These are phyloP conservation scores for Acrobasis suavella DNA, from an alignment of 2,888 invertebrate species.

Conservation along the genomic window DNA sequence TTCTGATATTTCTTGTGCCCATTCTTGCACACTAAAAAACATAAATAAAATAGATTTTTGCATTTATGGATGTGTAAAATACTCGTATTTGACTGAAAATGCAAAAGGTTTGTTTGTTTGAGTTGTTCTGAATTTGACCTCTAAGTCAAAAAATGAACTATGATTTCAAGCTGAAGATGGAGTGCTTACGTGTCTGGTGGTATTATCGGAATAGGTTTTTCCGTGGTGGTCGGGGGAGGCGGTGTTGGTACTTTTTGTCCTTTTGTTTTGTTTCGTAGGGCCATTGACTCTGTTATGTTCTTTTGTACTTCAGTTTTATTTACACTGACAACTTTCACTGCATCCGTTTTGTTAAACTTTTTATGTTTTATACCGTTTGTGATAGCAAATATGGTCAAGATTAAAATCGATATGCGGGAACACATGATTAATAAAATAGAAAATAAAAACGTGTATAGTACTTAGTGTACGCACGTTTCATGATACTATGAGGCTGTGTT, in stretches of 20 bases:
- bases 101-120: too few relatives aligned
- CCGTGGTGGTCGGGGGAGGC: constrained; percentile 9
- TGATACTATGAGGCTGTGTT: constrained; percentile 2
- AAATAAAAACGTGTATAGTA: background rate
- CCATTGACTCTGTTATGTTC: background rate
- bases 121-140: too few relatives aligned
- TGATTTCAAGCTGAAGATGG: background rate
- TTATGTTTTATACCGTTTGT: constrained; percentile 41
- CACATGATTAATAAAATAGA: constrained; percentile 4
- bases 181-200: constrained; percentile 5
- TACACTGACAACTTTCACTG: constrained; percentile 5
- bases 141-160: background rate
- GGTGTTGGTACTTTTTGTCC: constrained; percentile 21
- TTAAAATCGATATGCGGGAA: constrained; percentile 11
- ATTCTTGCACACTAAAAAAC: constrained; percentile 54
- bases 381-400: constrained; percentile 25
- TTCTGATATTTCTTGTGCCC: constrained; percentile 64
- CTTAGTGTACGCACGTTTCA: background rate
- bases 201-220: constrained; percentile 15
- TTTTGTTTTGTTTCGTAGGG: constrained; percentile 16
- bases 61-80: too few relatives aligned
- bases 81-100: too few relatives aligned
- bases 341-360: constrained; percentile 33
- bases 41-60: background rate
- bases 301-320: constrained; percentile 15